phyloP scores from a whole-genome alignment of 53 echinoderm and acorn worm species.

The Stichopus horrens region DNA sequence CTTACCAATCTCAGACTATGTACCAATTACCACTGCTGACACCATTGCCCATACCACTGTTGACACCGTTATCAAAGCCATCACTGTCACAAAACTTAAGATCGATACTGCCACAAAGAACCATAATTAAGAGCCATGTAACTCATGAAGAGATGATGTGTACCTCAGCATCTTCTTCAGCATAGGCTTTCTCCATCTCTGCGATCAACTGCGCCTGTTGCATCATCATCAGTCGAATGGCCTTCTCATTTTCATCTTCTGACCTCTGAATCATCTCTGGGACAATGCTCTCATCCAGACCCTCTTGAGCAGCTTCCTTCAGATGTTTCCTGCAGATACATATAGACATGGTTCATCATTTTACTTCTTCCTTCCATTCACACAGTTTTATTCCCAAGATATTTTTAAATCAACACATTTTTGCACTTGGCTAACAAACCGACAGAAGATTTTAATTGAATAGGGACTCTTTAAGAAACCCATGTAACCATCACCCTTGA shows the following conservation, averaged over 20 bases:
- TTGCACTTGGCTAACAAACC: too few relatives aligned
- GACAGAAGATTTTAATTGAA: too few relatives aligned
- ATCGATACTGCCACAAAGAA: background rate
- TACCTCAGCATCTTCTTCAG: constrained; percentile 88
- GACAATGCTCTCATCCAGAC: constrained; percentile 78
- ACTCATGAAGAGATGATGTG: background rate
- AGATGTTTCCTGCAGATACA: constrained; percentile 65
- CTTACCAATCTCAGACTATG: background rate
- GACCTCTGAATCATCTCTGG: constrained; percentile 68
- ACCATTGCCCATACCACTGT: background rate
- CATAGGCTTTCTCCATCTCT: constrained; percentile 80
- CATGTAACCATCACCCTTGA: too few relatives aligned
- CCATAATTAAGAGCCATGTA: background rate
- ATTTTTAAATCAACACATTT: too few relatives aligned
- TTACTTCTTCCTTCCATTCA: too few relatives aligned
- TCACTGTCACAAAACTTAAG: background rate
- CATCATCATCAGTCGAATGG: constrained; percentile 65
- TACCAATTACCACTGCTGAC: background rate
- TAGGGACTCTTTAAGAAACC: too few relatives aligned
- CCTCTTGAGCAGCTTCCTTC: constrained; percentile 77
- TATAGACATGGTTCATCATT: too few relatives aligned
- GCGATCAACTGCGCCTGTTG: constrained; percentile 86
- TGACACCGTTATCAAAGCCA: background rate
- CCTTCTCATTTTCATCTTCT: constrained; percentile 75
- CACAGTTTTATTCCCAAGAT: too few relatives aligned